Base-by-base conservation (phyloP, 2,797 vertebrate genomes). In the Perodicticus potto region DNA sequence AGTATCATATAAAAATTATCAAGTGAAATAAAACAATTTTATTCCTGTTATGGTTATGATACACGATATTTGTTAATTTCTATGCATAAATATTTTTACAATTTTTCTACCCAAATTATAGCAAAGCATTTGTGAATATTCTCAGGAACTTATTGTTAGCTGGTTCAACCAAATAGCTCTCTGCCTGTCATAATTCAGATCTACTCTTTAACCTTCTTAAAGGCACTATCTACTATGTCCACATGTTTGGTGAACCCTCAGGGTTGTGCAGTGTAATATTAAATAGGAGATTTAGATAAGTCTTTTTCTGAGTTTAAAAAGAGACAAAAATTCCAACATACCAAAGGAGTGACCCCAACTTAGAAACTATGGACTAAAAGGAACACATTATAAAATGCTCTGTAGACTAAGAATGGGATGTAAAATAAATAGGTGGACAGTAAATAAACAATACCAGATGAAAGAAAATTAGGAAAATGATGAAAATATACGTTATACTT, bases 381-480 rank as follows among this genome's bases (percentile, higher is more conserved):
- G 5, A 85, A 89, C 1, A 27, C 1, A 43, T 72, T 90, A 72
- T 40, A 95, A 87, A 90, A n/a, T 61, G 37, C 10, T 84, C 23
- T 40, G 7, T 4, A 91, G 27, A 89, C 19, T 73, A 5, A 84
- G 23, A 88, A 87, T 72, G 67, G 3, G 4, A 72, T 37, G 25
- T 43, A 70, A 70, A 43, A 34, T 55, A 84, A 93, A 63, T 49
- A 55, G 5, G 32, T 32, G 12, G 2, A 27, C 25, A 25, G 16
- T 69, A 96, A 83, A 69, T 29, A 88, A 83, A 67, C n/a, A 77
- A 20, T 72, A 40, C 5, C 70, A 84, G 37, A 67, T 57, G 34
- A 95, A 90, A 85, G 19, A 69, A 43, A 94, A 77, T 59, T 85
- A 12, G 16, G 29, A 94, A 93, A 49, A 87, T 61, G 67, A 86